Base-by-base conservation (phyloP, 2,797 vertebrate species). In the Macropodus opercularis region DNA sequence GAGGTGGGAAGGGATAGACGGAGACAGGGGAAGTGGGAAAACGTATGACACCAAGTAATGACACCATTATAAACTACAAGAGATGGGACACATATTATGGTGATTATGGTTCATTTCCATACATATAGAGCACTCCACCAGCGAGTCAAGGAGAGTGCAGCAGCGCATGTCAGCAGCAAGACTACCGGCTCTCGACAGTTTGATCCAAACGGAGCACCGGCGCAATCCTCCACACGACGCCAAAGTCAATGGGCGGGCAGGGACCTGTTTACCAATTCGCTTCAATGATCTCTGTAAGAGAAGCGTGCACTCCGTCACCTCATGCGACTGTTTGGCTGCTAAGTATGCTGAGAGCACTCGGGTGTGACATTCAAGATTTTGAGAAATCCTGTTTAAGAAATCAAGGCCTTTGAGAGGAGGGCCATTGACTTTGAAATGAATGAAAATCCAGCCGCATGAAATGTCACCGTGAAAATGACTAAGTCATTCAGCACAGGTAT, bases 21-120 rank as follows among this genome's bases (percentile, higher is more conserved):
- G 26, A 27, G 38, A 44, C n/a, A 18, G 21, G 47, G 47, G 47
- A 27, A 41, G 54, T 13, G 43, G 46, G 32, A 8, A 47, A 64
- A 65, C 51, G 36, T 39, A 19, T 39, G 36, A 39, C 36, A 35
- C 32, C 32, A 75, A 72, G 38, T 79, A 89, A 86, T 71, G 81
- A 83, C 77, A 68, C 69, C 53, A 84, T 85, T 87, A 84, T 83
- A 82, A 84, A 86, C 85, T 83, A 87, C 79, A 73, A 84, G 85
- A 75, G 84, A 84, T 65, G 83, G 86, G 79, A 88, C 81, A 89
- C 85, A 84, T 80, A 88, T 90, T 86, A 88, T 78, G 65, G 76
- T 89, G 80, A 92, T 92, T 90, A 87, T 44, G 61, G 41, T 83
- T 90, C 70, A 92, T 92, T 91, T 91, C 83, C 90, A 92, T 92